These are phyloP conservation scores for Pseudochirops cupreus DNA, from an alignment of 2,797 vertebrate species.

Conservation along the genomic window DNA sequence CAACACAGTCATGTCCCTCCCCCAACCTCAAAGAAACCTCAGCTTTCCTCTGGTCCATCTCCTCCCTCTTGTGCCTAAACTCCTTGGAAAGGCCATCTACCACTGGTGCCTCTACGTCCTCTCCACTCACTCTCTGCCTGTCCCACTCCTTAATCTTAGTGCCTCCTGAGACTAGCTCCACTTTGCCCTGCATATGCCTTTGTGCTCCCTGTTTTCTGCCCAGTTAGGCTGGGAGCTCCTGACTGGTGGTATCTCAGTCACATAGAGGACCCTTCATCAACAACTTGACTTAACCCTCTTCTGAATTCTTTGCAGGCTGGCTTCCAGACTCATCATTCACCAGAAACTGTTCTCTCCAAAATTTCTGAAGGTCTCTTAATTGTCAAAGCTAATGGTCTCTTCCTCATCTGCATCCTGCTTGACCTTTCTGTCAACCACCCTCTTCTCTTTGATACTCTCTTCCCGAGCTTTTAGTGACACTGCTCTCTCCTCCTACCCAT, in stretches of 20 bases:
- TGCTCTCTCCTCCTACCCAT: neutral
- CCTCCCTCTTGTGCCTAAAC: neutral
- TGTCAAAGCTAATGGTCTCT: neutral
- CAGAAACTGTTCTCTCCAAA: neutral
- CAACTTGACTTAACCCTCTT: neutral
- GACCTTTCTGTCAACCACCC: neutral
- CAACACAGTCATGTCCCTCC: neutral
- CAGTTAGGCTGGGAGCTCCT: neutral
- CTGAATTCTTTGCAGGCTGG: neutral
- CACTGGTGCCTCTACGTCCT: neutral
- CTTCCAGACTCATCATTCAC: neutral
- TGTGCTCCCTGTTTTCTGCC: neutral
- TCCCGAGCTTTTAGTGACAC: neutral
- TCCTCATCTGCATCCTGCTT: neutral
- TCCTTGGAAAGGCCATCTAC: neutral
- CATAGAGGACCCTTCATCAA: neutral
- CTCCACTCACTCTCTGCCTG: neutral
- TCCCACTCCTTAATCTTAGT: neutral
- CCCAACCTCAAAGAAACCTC: neutral
- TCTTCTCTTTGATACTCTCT: neutral
- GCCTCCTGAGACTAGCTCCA: neutral
- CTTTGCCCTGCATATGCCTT: neutral
- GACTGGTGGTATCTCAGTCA: no score
- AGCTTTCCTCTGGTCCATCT: neutral
- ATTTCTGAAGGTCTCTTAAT: neutral